Evolutionary conservation across 1,140 invertebrate genomes (phyloP).

Genomic region (Dendroctonus valens): DNA sequence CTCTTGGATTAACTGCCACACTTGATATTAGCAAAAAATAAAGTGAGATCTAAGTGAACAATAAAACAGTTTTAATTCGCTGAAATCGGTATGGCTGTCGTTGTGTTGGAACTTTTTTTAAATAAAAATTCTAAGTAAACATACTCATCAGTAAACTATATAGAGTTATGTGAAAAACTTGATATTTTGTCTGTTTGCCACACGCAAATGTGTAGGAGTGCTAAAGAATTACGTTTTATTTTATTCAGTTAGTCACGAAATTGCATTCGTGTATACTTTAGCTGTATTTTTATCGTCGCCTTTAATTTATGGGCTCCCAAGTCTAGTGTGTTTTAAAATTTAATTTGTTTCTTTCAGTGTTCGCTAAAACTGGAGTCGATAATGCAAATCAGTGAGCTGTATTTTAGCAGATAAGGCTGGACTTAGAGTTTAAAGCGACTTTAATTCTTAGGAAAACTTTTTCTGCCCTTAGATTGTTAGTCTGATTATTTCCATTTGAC

Average conservation of each 20-base stretch:
- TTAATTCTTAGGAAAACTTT: conserved; percentile 11
- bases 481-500: conserved; percentile 12
- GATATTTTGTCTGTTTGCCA: neutral
- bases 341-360: conserved; percentile 29
- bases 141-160: no score
- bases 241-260: conserved; percentile 22
- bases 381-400: conserved; percentile 19
- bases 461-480: conserved; percentile 1
- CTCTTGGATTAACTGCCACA: no score
- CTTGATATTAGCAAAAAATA: no score
- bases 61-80: no score
- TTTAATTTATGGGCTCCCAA: conserved; percentile 22
- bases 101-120: no score
- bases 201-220: conserved; percentile 24
- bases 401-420: conserved; percentile 15
- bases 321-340: conserved; percentile 26
- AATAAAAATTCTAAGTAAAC: no score
- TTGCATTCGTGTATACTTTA: conserved; percentile 10
- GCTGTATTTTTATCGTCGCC: conserved; percentile 16
- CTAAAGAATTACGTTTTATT: conserved; percentile 22
- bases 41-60: no score
- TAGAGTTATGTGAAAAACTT: no score
- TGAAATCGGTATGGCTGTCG: no score
- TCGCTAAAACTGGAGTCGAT: conserved; percentile 19
- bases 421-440: conserved; percentile 14